Base-by-base conservation (phyloP, 2,888 invertebrate genomes). In the Drosophila subsilvestris region DNA sequence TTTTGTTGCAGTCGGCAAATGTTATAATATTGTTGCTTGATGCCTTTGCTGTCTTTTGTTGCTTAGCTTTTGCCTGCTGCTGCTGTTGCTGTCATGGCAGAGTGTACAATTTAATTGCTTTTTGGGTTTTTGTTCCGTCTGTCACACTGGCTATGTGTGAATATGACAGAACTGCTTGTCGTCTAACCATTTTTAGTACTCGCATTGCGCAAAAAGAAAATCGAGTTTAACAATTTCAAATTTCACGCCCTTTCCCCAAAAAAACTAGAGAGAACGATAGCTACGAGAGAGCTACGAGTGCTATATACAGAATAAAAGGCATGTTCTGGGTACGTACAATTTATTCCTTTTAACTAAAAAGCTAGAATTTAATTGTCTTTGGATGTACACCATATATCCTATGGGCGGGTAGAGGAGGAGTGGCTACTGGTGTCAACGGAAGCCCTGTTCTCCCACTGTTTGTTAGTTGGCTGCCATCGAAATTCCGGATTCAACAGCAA, bases 321-420 rank as follows among this genome's bases (percentile, higher is more conserved):
- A 29, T 54, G 63, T 62, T 7, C 61, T 75, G 74, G 74, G 66
- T 81, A 90, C 89, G 66, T 81, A 89, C 89, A 90, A 88, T 86
- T 87, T 84, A 90, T 90, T 86, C 89, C 90, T 90, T 89, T 89
- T 88, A 90, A 84, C 86, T 78, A 74, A 43, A 65, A 75, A 66
- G 63, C 66, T 43, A 71, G 63, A 61, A 65, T 74, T 74, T 73
- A 76, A 86, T 75, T 74, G 79, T 74, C 76, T 68, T 73, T 74
- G 42, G 42, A 56, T 63, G 73, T 63, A 72, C 6, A 37, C 14
- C 14, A 5, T 14, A 12, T 12, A 32, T 37, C 2, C 32, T 2
- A 37, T 37, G 14, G 14, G 32, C 12, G 6, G 6, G 14, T 0
- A 6, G 32, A 1, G 37, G 37, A 7, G 37, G 2, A 12, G 14